Evolutionary conservation across 2,888 invertebrate genomes (phyloP).

Genomic region (Coenonympha arcania): DNA sequence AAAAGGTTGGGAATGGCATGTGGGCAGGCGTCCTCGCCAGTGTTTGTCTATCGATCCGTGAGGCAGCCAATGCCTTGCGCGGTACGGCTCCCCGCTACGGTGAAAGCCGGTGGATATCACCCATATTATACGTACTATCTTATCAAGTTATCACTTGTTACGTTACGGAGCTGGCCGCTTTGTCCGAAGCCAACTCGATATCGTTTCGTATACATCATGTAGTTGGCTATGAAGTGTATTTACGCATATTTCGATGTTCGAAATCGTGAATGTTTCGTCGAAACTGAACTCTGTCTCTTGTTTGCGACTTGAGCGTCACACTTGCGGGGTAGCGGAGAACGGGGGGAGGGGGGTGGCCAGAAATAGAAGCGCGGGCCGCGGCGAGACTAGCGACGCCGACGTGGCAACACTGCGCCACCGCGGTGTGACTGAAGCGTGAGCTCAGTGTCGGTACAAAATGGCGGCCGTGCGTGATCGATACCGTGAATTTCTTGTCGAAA

Average conservation of each 20-base stretch:
- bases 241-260: too few species aligned
- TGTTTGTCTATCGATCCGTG: constrained; percentile 78
- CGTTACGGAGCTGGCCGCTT: constrained; percentile 33
- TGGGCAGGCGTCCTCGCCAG: constrained; percentile 71
- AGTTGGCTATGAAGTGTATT: constrained; percentile 37
- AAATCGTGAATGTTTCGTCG: constrained; percentile 54
- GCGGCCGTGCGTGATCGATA: constrained; percentile 74
- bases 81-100: constrained; percentile 57
- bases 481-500: constrained; percentile 66
- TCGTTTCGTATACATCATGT: constrained; percentile 48
- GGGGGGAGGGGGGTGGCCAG: constrained; percentile 52
- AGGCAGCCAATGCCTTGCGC: constrained; percentile 77
- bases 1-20: constrained; percentile 63
- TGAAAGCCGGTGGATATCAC: constrained; percentile 62
- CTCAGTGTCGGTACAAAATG: constrained; percentile 74
- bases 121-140: constrained; percentile 48
- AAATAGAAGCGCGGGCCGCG: constrained; percentile 70
- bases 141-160: constrained; percentile 50
- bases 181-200: constrained; percentile 49
- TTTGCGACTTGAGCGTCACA: constrained; percentile 56
- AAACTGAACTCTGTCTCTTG: constrained; percentile 54
- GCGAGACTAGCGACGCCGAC: constrained; percentile 68
- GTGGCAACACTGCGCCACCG: constrained; percentile 69
- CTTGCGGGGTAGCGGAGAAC: constrained; percentile 30
- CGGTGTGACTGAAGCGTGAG: constrained; percentile 22